Evolutionary conservation across 2,797 vertebrate species (phyloP).

Genomic region (Gymnopithys bicolor): DNA sequence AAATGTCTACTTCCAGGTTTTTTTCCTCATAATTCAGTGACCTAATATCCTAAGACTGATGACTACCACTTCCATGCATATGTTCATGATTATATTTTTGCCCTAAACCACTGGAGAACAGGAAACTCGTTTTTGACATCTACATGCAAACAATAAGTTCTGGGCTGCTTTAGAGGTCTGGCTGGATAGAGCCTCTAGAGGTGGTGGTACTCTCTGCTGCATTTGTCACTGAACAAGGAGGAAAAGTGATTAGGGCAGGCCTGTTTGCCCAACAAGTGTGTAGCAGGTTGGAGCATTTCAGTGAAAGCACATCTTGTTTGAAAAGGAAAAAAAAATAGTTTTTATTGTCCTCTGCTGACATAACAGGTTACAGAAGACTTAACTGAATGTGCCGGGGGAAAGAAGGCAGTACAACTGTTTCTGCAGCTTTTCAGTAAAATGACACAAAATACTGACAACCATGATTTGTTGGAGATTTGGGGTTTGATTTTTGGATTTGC

Average conservation of each 20-base stretch:
- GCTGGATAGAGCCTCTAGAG: not conserved
- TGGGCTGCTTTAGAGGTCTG: not conserved
- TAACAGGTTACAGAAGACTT: not conserved
- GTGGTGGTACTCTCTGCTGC: not conserved
- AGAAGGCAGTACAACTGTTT: not conserved
- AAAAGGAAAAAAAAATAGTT: not conserved
- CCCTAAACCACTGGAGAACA: constrained; percentile 32
- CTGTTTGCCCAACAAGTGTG: not conserved
- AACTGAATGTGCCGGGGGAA: not conserved
- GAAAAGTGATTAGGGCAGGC: not conserved
- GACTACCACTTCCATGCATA: constrained; percentile 34
- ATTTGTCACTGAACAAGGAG: not conserved
- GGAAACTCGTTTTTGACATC: constrained; percentile 55
- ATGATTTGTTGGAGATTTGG: not conserved
- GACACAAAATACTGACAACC: not conserved
- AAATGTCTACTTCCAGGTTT: not conserved
- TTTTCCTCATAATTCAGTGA: not conserved
- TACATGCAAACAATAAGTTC: constrained; percentile 45
- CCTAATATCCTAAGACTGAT: constrained; percentile 55
- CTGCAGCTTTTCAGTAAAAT: not conserved
- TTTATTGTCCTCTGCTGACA: not conserved
- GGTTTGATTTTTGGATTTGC: not conserved
- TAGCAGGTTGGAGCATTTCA: not conserved
- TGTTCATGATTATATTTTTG: constrained; percentile 49
- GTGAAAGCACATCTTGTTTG: not conserved